A percentile compares a stretch with the other conserved stretches of the same genome.
These are phyloP conservation scores for Phaethornis superciliosus DNA, from an alignment of 2,113 vertebrate genomes.

Conservation along the genomic window DNA sequence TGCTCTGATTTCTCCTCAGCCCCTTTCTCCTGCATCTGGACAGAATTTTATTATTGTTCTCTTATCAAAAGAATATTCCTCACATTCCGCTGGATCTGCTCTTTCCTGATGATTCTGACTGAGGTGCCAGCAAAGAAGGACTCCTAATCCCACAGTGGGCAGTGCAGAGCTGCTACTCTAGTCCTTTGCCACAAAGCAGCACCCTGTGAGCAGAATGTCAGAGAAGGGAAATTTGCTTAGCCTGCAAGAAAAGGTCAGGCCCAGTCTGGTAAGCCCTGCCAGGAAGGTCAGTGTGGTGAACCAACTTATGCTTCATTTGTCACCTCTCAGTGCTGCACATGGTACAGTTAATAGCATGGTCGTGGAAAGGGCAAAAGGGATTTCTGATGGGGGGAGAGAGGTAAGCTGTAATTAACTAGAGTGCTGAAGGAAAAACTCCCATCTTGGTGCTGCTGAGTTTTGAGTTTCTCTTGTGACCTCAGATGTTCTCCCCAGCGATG, in stretches of 20 bases:
- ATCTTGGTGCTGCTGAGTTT: neutral
- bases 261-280: neutral
- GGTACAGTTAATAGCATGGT: neutral
- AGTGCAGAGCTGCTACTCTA: neutral
- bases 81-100: neutral
- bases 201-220: conserved; percentile 4
- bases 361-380: conserved; percentile 16
- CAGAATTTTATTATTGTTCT: neutral
- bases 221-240: conserved; percentile 43
- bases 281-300: conserved; percentile 38
- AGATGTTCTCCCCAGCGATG: neutral
- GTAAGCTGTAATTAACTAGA: conserved; percentile 30
- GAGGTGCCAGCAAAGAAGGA: neutral
- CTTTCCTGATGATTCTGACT: neutral
- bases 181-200: neutral
- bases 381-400: neutral
- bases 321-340: conserved; percentile 11
- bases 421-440: neutral
- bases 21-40: neutral
- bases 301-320: conserved; percentile 39
- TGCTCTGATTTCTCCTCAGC: neutral
- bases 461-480: neutral
- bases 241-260: conserved; percentile 15
- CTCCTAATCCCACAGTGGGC: neutral
- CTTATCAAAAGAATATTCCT: neutral